Conservation (phyloP, 1,140 invertebrate species). For the Diachasmimorpha longicaudata region DNA sequence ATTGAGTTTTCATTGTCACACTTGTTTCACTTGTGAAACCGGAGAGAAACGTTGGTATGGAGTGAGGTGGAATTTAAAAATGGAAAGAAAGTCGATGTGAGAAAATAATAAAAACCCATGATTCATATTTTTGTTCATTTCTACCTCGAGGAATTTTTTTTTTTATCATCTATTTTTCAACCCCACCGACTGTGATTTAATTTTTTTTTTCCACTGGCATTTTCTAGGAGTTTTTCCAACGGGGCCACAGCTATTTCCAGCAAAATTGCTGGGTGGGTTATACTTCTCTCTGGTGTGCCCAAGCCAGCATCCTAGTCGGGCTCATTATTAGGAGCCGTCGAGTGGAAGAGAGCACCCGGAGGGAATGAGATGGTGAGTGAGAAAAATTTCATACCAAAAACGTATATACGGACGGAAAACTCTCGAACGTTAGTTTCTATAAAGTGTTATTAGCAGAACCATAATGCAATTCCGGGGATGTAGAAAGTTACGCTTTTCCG, state of each 20-base stretch:
- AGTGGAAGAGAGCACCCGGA: background rate
- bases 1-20: background rate
- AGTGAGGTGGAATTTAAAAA: background rate
- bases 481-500: background rate
- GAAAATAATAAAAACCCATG: constrained; percentile 2
- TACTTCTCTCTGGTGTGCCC: background rate
- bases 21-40: background rate
- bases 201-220: background rate
- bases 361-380: too few relatives aligned
- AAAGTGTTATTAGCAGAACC: background rate
- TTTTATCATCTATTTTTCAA: background rate
- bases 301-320: background rate
- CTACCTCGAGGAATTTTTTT: background rate
- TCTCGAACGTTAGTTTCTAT: background rate
- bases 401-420: background rate
- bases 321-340: constrained; percentile 8
- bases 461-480: background rate
- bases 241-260: background rate
- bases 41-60: background rate
- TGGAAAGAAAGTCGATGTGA: background rate
- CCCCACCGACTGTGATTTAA: constrained; percentile 6
- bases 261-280: background rate
- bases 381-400: background rate
- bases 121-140: constrained; percentile 8
- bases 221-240: background rate